Percentiles rank a stretch among this genome's conserved stretches.
phyloP scores from a whole-genome alignment of 2,888 invertebrate species.

The Blastobasis lacticolella region DNA sequence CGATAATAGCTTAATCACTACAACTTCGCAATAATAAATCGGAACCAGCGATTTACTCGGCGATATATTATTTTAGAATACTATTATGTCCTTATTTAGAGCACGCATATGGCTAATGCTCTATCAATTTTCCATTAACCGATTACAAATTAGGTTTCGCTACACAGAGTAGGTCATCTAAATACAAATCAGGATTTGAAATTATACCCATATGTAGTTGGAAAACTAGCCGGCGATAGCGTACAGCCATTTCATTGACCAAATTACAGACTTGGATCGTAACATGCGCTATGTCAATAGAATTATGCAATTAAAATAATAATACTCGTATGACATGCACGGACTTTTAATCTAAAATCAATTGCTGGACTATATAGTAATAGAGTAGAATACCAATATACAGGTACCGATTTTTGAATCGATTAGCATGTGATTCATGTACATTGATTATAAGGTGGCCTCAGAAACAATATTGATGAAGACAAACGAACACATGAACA shows the following conservation, averaged over 20 bases:
- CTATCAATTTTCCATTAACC: slow-evolving; percentile 5
- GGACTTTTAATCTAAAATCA: slow-evolving; percentile 17
- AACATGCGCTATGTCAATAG: slow-evolving; percentile 26
- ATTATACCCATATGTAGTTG: slow-evolving; percentile 12
- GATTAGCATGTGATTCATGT: no score
- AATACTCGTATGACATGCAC: slow-evolving; percentile 17
- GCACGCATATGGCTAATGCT: slow-evolving; percentile 6
- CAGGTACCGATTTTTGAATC: no score
- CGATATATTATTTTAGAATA: slow-evolving; percentile 5
- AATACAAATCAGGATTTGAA: slow-evolving; percentile 2
- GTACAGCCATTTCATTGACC: background rate
- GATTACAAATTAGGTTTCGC: slow-evolving; percentile 1
- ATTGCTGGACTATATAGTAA: slow-evolving; percentile 3
- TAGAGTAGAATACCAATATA: no score
- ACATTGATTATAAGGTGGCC: no score
- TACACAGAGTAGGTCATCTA: slow-evolving; percentile 3
- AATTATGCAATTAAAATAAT: slow-evolving; percentile 29
- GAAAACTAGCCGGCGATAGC: slow-evolving; percentile 1
- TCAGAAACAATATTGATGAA: no score
- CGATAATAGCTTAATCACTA: slow-evolving; percentile 10
- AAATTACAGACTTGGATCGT: slow-evolving; percentile 26
- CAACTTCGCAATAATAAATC: background rate
- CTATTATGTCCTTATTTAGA: slow-evolving; percentile 7
- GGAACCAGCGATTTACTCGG: slow-evolving; percentile 2
- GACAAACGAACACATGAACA: no score